Conservation (phyloP, 2,113 vertebrate genomes). For the Dendropsophus ebraccatus region DNA sequence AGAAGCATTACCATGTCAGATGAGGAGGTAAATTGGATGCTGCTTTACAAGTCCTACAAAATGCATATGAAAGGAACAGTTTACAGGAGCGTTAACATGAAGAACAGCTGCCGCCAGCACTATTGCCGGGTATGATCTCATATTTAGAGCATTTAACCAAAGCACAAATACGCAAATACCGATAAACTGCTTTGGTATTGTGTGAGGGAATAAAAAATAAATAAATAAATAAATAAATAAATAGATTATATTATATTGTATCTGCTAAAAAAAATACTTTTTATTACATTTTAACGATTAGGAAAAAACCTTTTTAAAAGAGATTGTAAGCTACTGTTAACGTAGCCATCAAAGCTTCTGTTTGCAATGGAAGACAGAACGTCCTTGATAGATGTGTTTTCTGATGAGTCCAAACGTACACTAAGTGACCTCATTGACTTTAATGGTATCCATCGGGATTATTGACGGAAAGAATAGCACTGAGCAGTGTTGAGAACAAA, state of each 20-base stretch:
- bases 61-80: constrained; percentile 60
- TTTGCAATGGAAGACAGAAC: too few relatives aligned
- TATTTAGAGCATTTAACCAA: constrained; percentile 16
- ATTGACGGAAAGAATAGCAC: too few relatives aligned
- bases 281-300: too few relatives aligned
- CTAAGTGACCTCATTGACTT: too few relatives aligned
- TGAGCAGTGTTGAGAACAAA: too few relatives aligned
- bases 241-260: not conserved
- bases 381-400: too few relatives aligned
- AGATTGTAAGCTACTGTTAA: too few relatives aligned
- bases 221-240: not conserved
- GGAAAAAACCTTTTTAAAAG: too few relatives aligned
- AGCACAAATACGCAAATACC: not conserved
- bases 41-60: constrained; percentile 63
- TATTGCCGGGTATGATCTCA: not conserved
- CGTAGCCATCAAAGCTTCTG: too few relatives aligned
- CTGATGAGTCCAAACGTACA: too few relatives aligned
- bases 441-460: too few relatives aligned
- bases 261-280: too few relatives aligned
- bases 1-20: constrained; percentile 69
- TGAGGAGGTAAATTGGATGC: constrained; percentile 65
- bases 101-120: not conserved
- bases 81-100: constrained; percentile 50
- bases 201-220: not conserved
- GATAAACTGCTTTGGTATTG: not conserved